Conservation (phyloP, 2,888 invertebrate species). For the Drosophila quinaria region DNA sequence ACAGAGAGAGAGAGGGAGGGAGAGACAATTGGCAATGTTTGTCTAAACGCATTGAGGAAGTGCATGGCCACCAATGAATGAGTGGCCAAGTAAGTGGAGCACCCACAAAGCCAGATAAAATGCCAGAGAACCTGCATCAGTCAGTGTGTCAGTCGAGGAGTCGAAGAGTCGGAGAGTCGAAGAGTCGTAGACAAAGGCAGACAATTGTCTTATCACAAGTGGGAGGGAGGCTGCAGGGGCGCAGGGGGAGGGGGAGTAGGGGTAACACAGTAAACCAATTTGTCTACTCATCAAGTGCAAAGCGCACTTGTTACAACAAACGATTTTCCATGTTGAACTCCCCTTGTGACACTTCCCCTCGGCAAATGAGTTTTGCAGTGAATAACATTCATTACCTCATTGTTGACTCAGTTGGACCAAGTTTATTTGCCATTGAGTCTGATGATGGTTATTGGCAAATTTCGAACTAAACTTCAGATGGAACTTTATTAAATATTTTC, state of each 20-base stretch:
- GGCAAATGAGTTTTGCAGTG: slow-evolving; percentile 31
- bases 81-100: slow-evolving; percentile 28
- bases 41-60: slow-evolving; percentile 60
- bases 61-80: slow-evolving; percentile 32
- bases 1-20: neutral
- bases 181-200: slow-evolving; percentile 48
- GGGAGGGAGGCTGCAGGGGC: slow-evolving; percentile 1
- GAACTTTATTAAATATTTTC: neutral
- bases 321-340: slow-evolving; percentile 67
- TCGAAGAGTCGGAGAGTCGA: slow-evolving; percentile 9
- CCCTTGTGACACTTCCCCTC: neutral
- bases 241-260: neutral
- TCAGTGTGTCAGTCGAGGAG: slow-evolving; percentile 47
- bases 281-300: slow-evolving; percentile 64
- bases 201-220: slow-evolving; percentile 65
- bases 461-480: slow-evolving; percentile 25
- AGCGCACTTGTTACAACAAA: slow-evolving; percentile 68
- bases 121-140: slow-evolving; percentile 28
- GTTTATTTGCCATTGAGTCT: slow-evolving; percentile 34
- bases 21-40: slow-evolving; percentile 65
- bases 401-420: slow-evolving; percentile 63
- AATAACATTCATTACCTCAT: slow-evolving; percentile 66
- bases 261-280: slow-evolving; percentile 37
- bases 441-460: slow-evolving; percentile 38
- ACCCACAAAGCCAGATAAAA: slow-evolving; percentile 36